Percentiles rank a stretch among this genome's conserved stretches.
Evolutionary conservation across 2,888 invertebrate genomes (phyloP).

Genomic region (Meganola albula): DNA sequence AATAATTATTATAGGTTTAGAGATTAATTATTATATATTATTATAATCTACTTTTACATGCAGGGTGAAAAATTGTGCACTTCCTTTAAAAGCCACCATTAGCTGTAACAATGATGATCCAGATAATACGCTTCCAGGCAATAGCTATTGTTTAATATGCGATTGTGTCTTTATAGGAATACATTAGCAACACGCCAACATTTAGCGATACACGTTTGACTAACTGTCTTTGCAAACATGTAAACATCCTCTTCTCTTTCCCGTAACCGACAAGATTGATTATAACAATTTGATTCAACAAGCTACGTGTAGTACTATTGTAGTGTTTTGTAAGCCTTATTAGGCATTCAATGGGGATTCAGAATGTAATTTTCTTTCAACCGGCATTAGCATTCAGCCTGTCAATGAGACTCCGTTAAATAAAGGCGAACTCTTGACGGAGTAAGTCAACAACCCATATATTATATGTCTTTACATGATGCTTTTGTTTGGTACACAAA

Average conservation of each 20-base stretch:
- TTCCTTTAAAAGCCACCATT: no score
- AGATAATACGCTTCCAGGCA: slow-evolving; percentile 28
- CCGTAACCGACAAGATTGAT: slow-evolving; percentile 17
- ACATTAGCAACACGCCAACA: slow-evolving; percentile 39
- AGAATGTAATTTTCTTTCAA: slow-evolving; percentile 43
- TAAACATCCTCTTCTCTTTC: slow-evolving; percentile 20
- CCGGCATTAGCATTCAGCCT: slow-evolving; percentile 44
- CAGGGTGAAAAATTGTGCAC: no score
- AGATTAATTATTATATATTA: no score
- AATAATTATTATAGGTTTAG: no score
- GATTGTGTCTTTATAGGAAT: slow-evolving; percentile 30
- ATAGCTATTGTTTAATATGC: slow-evolving; percentile 32
- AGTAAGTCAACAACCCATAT: slow-evolving; percentile 62
- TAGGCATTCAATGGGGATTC: slow-evolving; percentile 39
- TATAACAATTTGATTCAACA: slow-evolving; percentile 17
- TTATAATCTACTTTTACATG: no score
- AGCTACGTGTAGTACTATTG: slow-evolving; percentile 27
- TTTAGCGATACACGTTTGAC: slow-evolving; percentile 27
- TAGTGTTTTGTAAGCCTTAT: slow-evolving; percentile 31
- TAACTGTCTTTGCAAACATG: slow-evolving; percentile 24
- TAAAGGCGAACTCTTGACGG: slow-evolving; percentile 38
- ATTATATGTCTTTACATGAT: slow-evolving; percentile 34
- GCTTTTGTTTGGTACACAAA: slow-evolving; percentile 66
- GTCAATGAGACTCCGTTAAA: slow-evolving; percentile 44
- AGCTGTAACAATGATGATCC: no score